Evolutionary conservation across 2,888 invertebrate species (phyloP), one percentile per base, ranked within the genome.

Genomic region (Dyspetes luteomarginatus): DNA sequence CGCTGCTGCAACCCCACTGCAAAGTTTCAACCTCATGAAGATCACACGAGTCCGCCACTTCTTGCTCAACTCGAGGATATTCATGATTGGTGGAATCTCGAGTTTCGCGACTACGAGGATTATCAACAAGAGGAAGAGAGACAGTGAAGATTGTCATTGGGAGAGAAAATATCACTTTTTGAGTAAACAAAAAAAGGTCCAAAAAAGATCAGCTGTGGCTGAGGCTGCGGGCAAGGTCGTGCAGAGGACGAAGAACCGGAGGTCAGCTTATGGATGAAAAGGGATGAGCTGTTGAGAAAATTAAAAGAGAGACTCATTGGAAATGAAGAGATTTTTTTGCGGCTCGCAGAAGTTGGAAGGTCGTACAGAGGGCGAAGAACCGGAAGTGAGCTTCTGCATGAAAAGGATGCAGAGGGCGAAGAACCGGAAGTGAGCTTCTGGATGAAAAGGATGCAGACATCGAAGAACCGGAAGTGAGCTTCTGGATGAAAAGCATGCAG

Each of bases 1-100:
- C n/a, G n/a, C n/a, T n/a, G n/a, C n/a, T n/a, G n/a, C n/a, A n/a
- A n/a, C n/a, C 22, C 17, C 22, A 22, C 4, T 4, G 43, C 4
- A 43, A 48, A 48, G 19, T 17, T 48, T 12, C 26, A 24, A 58
- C 43, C n/a, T 28, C 3, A 62, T 19, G 52, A 67, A 67, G 50
- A 75, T 24, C 65, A 67, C 19, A 45, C 1, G 36, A 17, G 26
- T 3, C 4, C 9, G n/a, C 2, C 1, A 15, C 17, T 48, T 15
- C 19, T 9, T 19, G n/a, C 12, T 4, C 9, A 17, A 26, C 26
- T 2, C 15, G 55, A 17, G 4, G 9, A 41, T 36, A 24, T 50
- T 17, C 4, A 12, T 2, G 28, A n/a, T 7, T 56, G 15, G 28
- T 12, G 28, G 15, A 9, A 0, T 19, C 19, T 15, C 45, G 28